Percentiles rank a stretch among this genome's conserved stretches.
Conservation (phyloP, 1,140 invertebrate genomes). For the Drosophila cardini region DNA sequence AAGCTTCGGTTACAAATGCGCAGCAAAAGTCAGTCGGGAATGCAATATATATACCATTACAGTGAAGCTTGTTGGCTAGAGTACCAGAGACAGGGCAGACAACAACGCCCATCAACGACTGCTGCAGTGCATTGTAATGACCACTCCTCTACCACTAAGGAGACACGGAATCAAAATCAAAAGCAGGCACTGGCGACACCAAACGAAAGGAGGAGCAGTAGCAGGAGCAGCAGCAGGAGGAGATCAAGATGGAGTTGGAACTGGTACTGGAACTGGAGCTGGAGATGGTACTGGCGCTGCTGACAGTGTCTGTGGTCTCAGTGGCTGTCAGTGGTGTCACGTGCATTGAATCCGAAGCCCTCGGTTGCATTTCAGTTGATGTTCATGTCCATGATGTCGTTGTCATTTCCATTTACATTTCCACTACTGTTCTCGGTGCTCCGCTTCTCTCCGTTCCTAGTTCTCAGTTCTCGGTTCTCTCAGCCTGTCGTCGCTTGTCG, state of each 20-base stretch:
- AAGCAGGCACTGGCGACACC: background rate
- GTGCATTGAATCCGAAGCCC: slow-evolving; percentile 69
- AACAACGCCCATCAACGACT: slow-evolving; percentile 36
- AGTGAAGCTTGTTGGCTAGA: slow-evolving; percentile 1
- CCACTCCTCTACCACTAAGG: slow-evolving; percentile 43
- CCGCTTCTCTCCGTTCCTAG: slow-evolving; percentile 8
- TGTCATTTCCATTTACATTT: slow-evolving; percentile 30
- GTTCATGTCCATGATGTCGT: slow-evolving; percentile 33
- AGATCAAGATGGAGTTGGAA: background rate
- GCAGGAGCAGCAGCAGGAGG: slow-evolving; percentile 11
- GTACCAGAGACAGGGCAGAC: too few species aligned
- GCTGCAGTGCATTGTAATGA: slow-evolving; percentile 63
- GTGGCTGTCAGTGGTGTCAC: slow-evolving; percentile 51
- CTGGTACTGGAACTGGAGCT: slow-evolving; percentile 13
- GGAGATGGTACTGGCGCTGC: slow-evolving; percentile 46
- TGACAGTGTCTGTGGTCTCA: slow-evolving; percentile 58
- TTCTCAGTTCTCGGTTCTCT: background rate
- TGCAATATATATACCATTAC: slow-evolving; percentile 48
- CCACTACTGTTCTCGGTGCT: too few species aligned
- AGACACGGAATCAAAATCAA: slow-evolving; percentile 10
- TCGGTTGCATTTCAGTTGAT: slow-evolving; percentile 71
- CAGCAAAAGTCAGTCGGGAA: slow-evolving; percentile 46
- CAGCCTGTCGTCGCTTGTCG: slow-evolving; percentile 10
- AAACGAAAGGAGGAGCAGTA: background rate
- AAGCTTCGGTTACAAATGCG: slow-evolving; percentile 72